phyloP scores from a whole-genome alignment of 2,888 invertebrate genomes.

The Cheilosia vulpina region DNA sequence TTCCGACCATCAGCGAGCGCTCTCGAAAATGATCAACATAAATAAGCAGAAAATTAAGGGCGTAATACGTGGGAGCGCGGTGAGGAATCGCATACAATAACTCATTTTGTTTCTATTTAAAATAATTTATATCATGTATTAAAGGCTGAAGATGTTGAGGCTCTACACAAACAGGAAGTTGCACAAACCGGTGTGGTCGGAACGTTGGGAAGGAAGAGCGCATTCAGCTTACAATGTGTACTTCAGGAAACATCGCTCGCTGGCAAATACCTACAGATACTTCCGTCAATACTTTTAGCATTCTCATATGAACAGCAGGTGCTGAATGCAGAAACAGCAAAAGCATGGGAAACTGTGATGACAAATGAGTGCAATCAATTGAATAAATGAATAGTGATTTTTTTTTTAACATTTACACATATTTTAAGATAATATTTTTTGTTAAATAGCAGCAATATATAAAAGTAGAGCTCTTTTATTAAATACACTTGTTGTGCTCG shows the following conservation, averaged over 20 bases:
- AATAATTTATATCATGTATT: slow-evolving; percentile 5
- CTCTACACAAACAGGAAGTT: slow-evolving; percentile 86
- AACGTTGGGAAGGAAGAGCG: slow-evolving; percentile 86
- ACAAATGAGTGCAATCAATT: slow-evolving; percentile 74
- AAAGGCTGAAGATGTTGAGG: slow-evolving; percentile 86
- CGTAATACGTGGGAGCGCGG: slow-evolving; percentile 86
- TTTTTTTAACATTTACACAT: neutral
- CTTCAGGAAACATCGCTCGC: slow-evolving; percentile 87
- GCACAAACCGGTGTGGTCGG: slow-evolving; percentile 87
- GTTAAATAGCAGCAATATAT: neutral
- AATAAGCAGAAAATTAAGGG: slow-evolving; percentile 87
- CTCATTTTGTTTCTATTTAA: neutral
- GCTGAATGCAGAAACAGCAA: slow-evolving; percentile 70
- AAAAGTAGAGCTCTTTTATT: too few species aligned
- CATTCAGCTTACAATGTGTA: slow-evolving; percentile 86
- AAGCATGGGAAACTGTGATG: slow-evolving; percentile 76
- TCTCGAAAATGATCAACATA: slow-evolving; percentile 86
- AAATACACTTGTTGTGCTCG: too few species aligned
- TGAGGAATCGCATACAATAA: slow-evolving; percentile 79
- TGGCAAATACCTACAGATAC: slow-evolving; percentile 86
- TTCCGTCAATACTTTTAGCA: slow-evolving; percentile 85
- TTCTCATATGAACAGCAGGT: slow-evolving; percentile 83
- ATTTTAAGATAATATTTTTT: slow-evolving; percentile 18
- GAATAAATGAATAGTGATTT: slow-evolving; percentile 54
- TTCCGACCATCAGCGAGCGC: slow-evolving; percentile 86